Conservation (phyloP, 2,888 invertebrate genomes). For the Ephialtes manifestator region DNA sequence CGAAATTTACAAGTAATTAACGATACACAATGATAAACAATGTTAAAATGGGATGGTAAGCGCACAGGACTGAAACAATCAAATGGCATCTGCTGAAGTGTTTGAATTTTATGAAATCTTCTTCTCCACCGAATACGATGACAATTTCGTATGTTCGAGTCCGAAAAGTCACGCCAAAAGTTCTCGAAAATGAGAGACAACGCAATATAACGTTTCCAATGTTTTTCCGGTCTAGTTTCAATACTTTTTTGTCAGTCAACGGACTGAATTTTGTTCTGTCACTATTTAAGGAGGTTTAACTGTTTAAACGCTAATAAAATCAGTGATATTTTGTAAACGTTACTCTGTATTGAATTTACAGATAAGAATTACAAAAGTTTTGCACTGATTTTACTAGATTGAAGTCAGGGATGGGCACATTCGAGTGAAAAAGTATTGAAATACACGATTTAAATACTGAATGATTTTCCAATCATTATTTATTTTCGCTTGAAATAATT, state of each 20-base stretch:
- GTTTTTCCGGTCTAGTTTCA: conserved; percentile 50
- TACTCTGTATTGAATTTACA: too few relatives aligned
- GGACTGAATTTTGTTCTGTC: neutral
- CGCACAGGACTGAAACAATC: conserved; percentile 47
- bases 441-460: too few relatives aligned
- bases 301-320: too few relatives aligned
- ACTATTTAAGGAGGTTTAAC: neutral
- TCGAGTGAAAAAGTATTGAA: too few relatives aligned
- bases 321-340: too few relatives aligned
- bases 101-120: conserved; percentile 20
- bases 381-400: too few relatives aligned
- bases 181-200: conserved; percentile 3
- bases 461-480: too few relatives aligned
- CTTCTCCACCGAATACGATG: neutral
- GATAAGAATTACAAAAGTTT: too few relatives aligned
- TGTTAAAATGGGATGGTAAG: neutral
- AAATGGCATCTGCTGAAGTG: conserved; percentile 25
- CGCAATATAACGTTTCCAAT: conserved; percentile 40
- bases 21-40: neutral
- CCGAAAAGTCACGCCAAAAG: neutral
- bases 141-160: neutral
- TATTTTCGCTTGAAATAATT: too few relatives aligned
- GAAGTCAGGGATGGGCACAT: too few relatives aligned
- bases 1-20: conserved; percentile 19
- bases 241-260: neutral